Evolutionary conservation across 2,113 vertebrate genomes (phyloP).

Genomic region (Nestor notabilis): DNA sequence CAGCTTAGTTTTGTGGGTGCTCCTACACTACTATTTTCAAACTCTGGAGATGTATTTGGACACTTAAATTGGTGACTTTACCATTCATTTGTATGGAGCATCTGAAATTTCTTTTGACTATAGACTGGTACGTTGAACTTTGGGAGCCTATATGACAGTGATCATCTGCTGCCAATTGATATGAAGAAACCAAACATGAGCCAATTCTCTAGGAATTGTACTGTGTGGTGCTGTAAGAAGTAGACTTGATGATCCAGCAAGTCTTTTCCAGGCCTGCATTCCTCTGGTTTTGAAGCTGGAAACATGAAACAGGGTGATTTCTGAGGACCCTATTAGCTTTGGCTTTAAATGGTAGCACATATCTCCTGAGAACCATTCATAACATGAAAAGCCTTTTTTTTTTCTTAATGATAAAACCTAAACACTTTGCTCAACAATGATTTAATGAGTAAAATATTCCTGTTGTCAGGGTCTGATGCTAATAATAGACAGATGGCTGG

Average conservation of each 20-base stretch:
- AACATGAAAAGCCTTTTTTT: not conserved
- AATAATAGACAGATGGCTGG: conserved; percentile 45
- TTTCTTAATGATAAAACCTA: conserved; percentile 22
- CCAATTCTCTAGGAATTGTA: not conserved
- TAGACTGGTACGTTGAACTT: not conserved
- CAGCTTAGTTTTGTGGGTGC: not conserved
- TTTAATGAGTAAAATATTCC: conserved; percentile 38
- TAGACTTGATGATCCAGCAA: conserved; percentile 7
- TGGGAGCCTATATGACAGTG: not conserved
- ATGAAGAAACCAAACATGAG: not conserved
- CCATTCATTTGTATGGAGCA: not conserved
- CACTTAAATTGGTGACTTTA: not conserved
- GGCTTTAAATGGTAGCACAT: conserved; percentile 6
- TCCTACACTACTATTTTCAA: not conserved
- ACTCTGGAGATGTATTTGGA: not conserved
- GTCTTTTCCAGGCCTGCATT: conserved; percentile 20
- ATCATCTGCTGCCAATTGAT: not conserved
- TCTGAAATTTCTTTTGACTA: not conserved
- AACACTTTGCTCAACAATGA: not conserved
- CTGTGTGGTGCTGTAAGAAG: not conserved
- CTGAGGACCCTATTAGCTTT: conserved; percentile 36
- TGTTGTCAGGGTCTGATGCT: not conserved
- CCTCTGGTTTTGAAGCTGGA: conserved; percentile 30
- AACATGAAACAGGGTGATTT: conserved; percentile 36
- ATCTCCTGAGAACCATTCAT: conserved; percentile 21